Evolutionary conservation across 1,140 invertebrate species (phyloP).

Genomic region (Galendromus occidentalis): DNA sequence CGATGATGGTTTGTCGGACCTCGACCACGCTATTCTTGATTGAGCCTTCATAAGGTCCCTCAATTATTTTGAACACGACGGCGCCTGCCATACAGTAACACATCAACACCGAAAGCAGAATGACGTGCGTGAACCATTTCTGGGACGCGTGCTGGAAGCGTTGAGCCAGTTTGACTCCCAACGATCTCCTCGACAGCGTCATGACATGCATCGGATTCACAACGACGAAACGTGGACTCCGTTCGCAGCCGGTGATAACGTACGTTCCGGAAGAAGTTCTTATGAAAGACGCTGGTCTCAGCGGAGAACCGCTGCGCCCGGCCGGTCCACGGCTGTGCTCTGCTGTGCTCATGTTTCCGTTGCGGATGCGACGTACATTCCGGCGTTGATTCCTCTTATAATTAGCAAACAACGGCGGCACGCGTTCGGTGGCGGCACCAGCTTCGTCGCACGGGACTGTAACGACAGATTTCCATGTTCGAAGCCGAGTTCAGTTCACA

Average conservation of each 20-base stretch:
- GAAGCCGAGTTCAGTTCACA: no score
- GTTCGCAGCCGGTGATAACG: slow-evolving; percentile 9
- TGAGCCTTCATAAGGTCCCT: slow-evolving; percentile 1
- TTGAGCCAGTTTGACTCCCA: slow-evolving; percentile 6
- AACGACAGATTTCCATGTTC: no score
- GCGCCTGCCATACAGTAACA: slow-evolving; percentile 10
- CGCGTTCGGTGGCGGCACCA: no score
- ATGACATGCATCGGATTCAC: slow-evolving; percentile 9
- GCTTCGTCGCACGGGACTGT: no score
- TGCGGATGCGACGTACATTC: no score
- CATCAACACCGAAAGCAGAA: slow-evolving; percentile 10
- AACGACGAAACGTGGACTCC: not conserved
- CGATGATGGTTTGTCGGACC: not conserved
- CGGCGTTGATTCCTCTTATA: no score
- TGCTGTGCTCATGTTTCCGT: no score
- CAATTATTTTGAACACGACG: slow-evolving; percentile 11
- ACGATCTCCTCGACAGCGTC: not conserved
- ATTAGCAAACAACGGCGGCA: no score
- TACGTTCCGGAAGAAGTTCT: not conserved
- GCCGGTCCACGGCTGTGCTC: no score
- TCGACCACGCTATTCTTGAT: not conserved
- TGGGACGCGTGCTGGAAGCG: slow-evolving; percentile 5
- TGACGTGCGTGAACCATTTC: slow-evolving; percentile 11
- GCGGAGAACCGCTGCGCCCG: not conserved
- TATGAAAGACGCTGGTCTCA: not conserved